A percentile compares a stretch with the other conserved stretches of the same genome.
Evolutionary conservation across 2,113 vertebrate genomes (phyloP).

Genomic region (Bos javanicus): DNA sequence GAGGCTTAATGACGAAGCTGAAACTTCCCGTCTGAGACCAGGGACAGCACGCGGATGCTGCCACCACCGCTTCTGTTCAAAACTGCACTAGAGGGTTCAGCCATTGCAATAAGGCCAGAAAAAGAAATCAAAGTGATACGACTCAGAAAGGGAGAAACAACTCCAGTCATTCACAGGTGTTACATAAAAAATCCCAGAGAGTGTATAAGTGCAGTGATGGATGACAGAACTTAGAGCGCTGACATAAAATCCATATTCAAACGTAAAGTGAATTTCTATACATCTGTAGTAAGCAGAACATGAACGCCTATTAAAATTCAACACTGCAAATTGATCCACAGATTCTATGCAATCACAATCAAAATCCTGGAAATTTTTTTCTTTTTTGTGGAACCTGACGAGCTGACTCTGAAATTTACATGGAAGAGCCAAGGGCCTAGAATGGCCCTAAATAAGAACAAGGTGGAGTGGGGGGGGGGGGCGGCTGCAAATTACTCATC

Average conservation of each 20-base stretch:
- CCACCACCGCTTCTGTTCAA: rapidly evolving
- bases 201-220: neutral
- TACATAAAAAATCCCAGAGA: neutral
- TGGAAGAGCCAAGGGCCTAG: neutral
- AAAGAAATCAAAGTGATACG: neutral
- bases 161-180: neutral
- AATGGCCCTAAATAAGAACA: neutral
- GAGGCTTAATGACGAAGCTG: rapidly evolving
- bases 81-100: neutral
- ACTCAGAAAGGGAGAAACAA: neutral
- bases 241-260: neutral
- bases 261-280: neutral
- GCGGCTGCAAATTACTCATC: neutral
- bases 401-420: neutral
- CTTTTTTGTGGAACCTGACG: neutral
- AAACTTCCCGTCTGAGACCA: neutral
- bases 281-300: neutral
- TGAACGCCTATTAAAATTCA: neutral
- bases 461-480: rapidly evolving
- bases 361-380: neutral
- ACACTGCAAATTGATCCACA: neutral
- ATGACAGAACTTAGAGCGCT: neutral
- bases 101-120: neutral
- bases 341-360: neutral
- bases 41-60: neutral